Conservation (phyloP, 2,113 vertebrate species). For the Vombatus ursinus region DNA sequence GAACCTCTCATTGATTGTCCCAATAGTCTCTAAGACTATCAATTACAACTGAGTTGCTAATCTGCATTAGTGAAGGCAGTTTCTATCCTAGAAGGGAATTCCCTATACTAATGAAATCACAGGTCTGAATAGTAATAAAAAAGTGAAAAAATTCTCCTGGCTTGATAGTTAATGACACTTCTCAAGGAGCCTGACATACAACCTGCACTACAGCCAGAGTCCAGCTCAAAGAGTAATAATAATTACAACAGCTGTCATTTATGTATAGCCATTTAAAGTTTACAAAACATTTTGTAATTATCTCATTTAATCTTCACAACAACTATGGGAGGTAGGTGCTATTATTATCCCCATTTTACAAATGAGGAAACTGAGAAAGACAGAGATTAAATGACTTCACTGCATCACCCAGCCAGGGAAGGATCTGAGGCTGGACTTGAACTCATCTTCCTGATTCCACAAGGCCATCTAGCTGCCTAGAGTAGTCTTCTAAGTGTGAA, state of each 20-base stretch:
- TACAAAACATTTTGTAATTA: not conserved
- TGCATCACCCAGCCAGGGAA: not conserved
- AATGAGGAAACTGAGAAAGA: not conserved
- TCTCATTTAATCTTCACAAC: not conserved
- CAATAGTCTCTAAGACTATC: no score
- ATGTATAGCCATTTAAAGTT: not conserved
- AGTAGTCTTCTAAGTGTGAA: no score
- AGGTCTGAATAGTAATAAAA: no score
- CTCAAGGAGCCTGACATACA: not conserved
- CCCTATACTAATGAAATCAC: no score
- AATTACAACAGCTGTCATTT: not conserved
- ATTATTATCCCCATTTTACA: not conserved
- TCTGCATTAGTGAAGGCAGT: not conserved
- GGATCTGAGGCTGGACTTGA: not conserved
- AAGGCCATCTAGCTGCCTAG: not conserved
- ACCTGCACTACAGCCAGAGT: not conserved
- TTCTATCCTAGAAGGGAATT: not conserved
- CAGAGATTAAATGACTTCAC: not conserved
- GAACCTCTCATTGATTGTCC: not conserved
- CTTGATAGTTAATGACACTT: not conserved
- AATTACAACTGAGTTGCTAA: not conserved
- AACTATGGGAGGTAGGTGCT: not conserved
- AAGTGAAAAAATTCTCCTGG: not conserved
- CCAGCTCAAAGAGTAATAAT: not conserved
- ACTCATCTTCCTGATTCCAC: not conserved